Evolutionary conservation across 2,888 invertebrate species (phyloP).

Genomic region (Exocentrus adspersus): DNA sequence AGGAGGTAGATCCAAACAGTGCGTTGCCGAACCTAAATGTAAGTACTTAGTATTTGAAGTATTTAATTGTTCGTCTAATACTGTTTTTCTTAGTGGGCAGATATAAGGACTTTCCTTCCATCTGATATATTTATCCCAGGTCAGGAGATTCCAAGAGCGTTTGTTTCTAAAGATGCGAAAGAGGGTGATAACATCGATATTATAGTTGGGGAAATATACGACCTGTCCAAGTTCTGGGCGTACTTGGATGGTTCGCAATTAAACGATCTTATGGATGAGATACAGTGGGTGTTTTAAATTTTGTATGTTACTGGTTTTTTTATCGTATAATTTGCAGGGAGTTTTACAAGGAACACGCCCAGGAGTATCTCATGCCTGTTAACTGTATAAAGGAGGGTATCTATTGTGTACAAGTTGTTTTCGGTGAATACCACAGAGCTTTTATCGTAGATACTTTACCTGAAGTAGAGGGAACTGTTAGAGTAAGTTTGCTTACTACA

Average conservation of each 20-base stretch:
- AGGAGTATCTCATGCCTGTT: conserved; percentile 44
- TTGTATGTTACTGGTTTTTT: neutral
- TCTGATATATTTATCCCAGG: conserved; percentile 47
- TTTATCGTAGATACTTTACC: conserved; percentile 62
- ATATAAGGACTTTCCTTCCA: conserved; percentile 43
- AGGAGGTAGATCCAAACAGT: neutral
- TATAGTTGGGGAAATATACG: conserved; percentile 67
- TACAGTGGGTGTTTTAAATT: conserved; percentile 64
- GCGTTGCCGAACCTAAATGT: conserved; percentile 39
- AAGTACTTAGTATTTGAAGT: conserved; percentile 25
- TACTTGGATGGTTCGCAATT: conserved; percentile 61
- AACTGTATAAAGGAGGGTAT: conserved; percentile 59
- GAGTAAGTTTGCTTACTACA: conserved; percentile 55
- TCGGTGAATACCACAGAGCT: conserved; percentile 67
- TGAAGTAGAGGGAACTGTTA: conserved; percentile 63
- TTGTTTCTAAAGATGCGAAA: conserved; percentile 37
- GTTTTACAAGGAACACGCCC: conserved; percentile 40
- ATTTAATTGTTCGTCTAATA: too few relatives aligned
- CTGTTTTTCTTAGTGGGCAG: conserved; percentile 35
- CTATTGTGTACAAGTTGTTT: conserved; percentile 65
- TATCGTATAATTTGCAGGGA: conserved; percentile 31
- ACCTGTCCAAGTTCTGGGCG: conserved; percentile 70
- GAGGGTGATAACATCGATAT: conserved; percentile 58
- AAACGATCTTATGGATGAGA: conserved; percentile 66
- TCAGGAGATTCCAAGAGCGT: conserved; percentile 44